Percentiles rank a stretch among this genome's conserved stretches.
phyloP scores from a whole-genome alignment of 2,888 invertebrate genomes.

The Drosophila rubida region DNA sequence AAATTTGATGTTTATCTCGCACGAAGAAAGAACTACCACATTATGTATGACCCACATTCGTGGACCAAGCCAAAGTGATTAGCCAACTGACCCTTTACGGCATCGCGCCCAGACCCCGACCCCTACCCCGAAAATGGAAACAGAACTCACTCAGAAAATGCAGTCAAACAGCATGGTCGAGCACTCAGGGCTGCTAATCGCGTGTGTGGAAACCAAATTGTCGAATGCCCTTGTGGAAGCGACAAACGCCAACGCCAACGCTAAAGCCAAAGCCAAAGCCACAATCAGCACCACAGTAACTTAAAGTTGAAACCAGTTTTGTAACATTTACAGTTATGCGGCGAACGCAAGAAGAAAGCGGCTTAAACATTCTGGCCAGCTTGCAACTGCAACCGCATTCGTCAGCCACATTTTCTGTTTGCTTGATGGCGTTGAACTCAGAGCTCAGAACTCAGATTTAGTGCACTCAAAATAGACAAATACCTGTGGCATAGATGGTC shows the following conservation, averaged over 20 bases:
- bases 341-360: slow-evolving; percentile 34
- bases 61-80: slow-evolving; percentile 52
- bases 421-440: slow-evolving; percentile 35
- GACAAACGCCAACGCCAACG: slow-evolving; percentile 21
- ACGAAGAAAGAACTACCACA: slow-evolving; percentile 23
- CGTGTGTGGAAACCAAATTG: slow-evolving; percentile 27
- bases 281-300: slow-evolving; percentile 28
- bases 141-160: slow-evolving; percentile 45
- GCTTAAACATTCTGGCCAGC: slow-evolving; percentile 26
- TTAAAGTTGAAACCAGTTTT: slow-evolving; percentile 59
- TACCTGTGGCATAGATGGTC: background rate
- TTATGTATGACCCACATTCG: slow-evolving; percentile 39
- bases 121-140: slow-evolving; percentile 3
- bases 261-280: slow-evolving; percentile 8
- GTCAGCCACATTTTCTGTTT: slow-evolving; percentile 24
- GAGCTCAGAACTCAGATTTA: slow-evolving; percentile 26
- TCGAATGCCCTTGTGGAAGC: slow-evolving; percentile 60
- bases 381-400: slow-evolving; percentile 35
- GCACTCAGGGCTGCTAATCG: slow-evolving; percentile 21
- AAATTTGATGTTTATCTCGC: slow-evolving; percentile 4
- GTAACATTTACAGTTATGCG: slow-evolving; percentile 47
- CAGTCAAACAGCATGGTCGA: slow-evolving; percentile 57
- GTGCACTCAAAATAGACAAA: slow-evolving; percentile 14
- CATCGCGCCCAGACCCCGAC: slow-evolving; percentile 21
- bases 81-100: slow-evolving; percentile 52